Evolutionary conservation across 2,797 vertebrate genomes (phyloP), one percentile per base, ranked within the genome.

Genomic region (Avahi laniger): DNA sequence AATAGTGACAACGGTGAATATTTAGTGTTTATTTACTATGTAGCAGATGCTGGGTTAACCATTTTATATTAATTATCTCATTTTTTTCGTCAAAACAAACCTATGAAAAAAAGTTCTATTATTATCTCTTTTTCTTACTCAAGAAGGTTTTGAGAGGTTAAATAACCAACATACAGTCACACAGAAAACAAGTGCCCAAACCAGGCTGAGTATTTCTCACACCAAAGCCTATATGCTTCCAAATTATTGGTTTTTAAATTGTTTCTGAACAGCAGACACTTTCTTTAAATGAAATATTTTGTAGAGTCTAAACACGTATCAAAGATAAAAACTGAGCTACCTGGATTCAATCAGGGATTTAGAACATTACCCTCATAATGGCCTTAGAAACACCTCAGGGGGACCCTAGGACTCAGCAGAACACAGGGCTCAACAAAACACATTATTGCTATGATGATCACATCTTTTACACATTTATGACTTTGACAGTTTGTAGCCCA

Each of bases 1-100:
- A 96, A 89, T 73, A 80, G 91, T 89, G 65, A 72, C 11, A 86
- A 7, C 30, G 85, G 10, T 76, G 84, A 94, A 86, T 4, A 79
- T 46, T 69, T 91, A 76, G 54, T 95, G 18, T 67, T 93, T 96
- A 75, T 84, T 93, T 95, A 72, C 63, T 94, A 43, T 57, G 18
- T 52, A 81, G 14, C 86, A 93, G 33, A 41, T 69, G 33, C 48
- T 91, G 22, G 57, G n/a, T 30, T 89, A 95, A 91, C 91, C 20
- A 82, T 88, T 91, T 93, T 91, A 57, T 7, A 72, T 91, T 80
- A 88, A 91, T 91, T 59, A 52, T 61, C 78, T 93, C 6, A 80
- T 63, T 78, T 90, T 91, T 91, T 61, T 43, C 22, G 22, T 78
- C 61, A 87, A 43, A 90, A 73, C 22, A 87, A 86, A 92, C 46